Evolutionary conservation across 2,113 vertebrate genomes (phyloP).

Genomic region (Oenanthe oenanthe): DNA sequence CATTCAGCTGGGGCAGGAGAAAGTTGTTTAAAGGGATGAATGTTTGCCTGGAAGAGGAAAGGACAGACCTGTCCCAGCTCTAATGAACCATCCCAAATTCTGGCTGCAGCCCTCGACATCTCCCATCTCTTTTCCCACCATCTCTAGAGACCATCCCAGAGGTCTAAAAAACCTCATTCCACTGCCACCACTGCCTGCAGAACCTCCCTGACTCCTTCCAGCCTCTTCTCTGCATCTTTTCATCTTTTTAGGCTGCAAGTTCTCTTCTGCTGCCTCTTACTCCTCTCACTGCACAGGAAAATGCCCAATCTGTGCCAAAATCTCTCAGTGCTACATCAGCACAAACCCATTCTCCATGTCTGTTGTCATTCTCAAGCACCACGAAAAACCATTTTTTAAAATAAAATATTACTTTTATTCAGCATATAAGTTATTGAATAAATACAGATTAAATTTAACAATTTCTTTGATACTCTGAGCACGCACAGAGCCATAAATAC

Average conservation of each 20-base stretch:
- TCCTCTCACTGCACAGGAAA: background rate
- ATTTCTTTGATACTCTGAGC: background rate
- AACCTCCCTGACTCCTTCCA: background rate
- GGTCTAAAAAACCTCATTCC: background rate
- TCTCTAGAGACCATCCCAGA: background rate
- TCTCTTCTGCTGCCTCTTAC: background rate
- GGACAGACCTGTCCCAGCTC: background rate
- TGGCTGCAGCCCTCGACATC: fast-evolving
- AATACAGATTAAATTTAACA: conserved; percentile 22
- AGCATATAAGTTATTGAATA: conserved; percentile 57
- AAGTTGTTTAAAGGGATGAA: background rate
- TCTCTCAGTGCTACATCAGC: background rate
- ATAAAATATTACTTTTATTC: conserved; percentile 38
- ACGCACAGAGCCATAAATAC: conserved; percentile 33
- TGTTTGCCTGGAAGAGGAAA: background rate
- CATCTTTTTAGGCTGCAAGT: background rate
- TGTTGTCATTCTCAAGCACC: background rate
- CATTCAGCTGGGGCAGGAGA: background rate
- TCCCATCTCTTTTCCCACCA: background rate
- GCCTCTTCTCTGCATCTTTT: background rate
- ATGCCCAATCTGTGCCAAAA: background rate
- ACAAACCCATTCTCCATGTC: background rate
- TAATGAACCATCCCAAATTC: background rate
- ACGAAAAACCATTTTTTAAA: background rate
- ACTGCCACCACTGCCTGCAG: background rate